A percentile compares a stretch with the other conserved stretches of the same genome.
Conservation (phyloP, 2,113 vertebrate genomes). For the Hydrolagus affinis region DNA sequence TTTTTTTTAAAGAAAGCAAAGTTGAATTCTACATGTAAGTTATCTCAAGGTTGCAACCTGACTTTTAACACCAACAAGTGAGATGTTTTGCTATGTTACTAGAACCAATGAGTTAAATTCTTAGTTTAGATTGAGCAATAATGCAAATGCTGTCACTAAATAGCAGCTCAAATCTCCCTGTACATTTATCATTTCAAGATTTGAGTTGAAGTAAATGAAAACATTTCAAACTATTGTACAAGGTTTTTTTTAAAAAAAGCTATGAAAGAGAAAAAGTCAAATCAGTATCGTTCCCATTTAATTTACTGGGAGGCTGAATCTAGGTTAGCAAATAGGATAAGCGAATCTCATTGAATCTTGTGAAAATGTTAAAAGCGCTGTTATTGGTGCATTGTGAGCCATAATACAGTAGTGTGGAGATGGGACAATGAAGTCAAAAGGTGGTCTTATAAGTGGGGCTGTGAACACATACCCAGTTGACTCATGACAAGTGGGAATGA, state of each 20-base stretch:
- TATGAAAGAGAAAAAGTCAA: neutral
- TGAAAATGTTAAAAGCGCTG: neutral
- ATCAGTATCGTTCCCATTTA: neutral
- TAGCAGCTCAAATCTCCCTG: neutral
- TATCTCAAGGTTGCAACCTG: neutral
- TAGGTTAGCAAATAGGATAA: neutral
- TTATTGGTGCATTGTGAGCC: neutral
- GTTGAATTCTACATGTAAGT: neutral
- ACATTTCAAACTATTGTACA: no score
- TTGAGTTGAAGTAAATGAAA: conserved; percentile 2
- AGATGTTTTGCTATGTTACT: neutral
- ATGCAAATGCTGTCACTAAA: neutral
- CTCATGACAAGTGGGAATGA: neutral
- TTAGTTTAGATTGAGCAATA: neutral
- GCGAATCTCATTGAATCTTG: neutral
- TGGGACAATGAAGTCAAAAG: neutral
- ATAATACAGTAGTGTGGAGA: neutral
- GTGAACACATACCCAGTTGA: neutral
- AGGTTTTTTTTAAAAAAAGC: no score
- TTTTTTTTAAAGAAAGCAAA: conserved; percentile 8
- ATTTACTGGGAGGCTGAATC: neutral
- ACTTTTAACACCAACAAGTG: neutral
- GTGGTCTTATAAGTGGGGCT: neutral
- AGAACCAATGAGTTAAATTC: neutral
- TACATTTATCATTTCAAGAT: neutral